Percentiles rank a stretch among this genome's conserved stretches.
These are phyloP conservation scores for Nesoenas mayeri DNA, from an alignment of 2,113 vertebrate genomes.

Conservation along the genomic window DNA sequence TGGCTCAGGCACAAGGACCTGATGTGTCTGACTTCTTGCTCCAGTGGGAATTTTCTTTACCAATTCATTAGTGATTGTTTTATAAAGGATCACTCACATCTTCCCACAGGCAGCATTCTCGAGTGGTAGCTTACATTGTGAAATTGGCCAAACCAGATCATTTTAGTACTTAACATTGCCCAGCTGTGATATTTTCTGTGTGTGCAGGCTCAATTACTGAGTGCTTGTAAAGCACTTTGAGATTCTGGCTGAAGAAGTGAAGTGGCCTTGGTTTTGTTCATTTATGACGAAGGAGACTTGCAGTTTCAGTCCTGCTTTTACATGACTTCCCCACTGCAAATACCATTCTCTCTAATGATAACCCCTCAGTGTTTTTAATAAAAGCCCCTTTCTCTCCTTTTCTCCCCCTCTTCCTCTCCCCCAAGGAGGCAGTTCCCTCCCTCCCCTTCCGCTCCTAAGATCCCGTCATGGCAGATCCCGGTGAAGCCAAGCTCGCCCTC, in stretches of 20 bases:
- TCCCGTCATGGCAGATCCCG: constrained; percentile 95
- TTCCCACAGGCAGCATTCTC: background rate
- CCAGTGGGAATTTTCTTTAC: constrained; percentile 22
- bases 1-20: constrained; percentile 3
- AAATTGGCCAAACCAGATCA: background rate
- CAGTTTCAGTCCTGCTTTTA: background rate
- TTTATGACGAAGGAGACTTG: background rate
- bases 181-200: background rate
- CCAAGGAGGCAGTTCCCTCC: constrained; percentile 94
- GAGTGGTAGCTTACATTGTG: background rate
- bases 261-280: background rate
- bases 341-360: background rate
- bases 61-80: background rate
- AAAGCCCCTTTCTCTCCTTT: constrained; percentile 20
- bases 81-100: background rate
- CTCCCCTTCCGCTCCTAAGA: constrained; percentile 90
- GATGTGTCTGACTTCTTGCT: background rate
- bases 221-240: constrained; percentile 28
- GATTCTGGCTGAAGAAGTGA: constrained; percentile 8
- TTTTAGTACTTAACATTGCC: background rate
- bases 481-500: constrained; percentile 84
- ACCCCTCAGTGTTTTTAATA: background rate
- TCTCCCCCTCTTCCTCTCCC: background rate
- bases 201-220: background rate
- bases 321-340: background rate